Evolutionary conservation across 2,113 vertebrate species (phyloP).

Genomic region (Haliaeetus leucogaster): DNA sequence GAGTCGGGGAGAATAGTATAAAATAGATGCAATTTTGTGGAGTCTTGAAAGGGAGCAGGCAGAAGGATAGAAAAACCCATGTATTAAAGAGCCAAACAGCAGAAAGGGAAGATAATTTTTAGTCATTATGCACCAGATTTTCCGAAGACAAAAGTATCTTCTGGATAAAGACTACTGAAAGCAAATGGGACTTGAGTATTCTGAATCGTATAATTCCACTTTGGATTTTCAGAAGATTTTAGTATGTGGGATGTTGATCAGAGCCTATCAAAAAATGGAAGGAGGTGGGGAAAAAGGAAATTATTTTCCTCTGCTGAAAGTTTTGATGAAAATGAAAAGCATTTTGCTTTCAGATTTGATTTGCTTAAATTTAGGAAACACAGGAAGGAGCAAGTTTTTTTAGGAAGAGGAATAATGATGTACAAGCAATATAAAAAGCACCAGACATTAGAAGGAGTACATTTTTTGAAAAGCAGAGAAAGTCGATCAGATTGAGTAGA

Average conservation of each 20-base stretch:
- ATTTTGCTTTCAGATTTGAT: not conserved
- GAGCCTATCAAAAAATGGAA: not conserved
- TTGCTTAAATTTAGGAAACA: not conserved
- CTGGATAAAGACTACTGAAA: not conserved
- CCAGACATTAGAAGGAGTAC: not conserved
- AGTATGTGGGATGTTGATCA: not conserved
- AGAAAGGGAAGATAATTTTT: not conserved
- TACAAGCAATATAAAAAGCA: not conserved
- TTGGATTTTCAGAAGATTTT: not conserved
- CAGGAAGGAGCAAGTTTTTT: not conserved
- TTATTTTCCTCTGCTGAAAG: not conserved
- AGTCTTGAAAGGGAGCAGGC: not conserved
- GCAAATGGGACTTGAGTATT: not conserved
- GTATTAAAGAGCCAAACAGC: not conserved
- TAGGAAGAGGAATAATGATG: not conserved
- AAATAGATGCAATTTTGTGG: not conserved
- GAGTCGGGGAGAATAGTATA: not conserved
- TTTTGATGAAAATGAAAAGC: not conserved
- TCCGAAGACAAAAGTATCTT: not conserved
- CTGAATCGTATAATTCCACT: not conserved
- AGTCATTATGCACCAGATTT: not conserved
- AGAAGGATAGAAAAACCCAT: not conserved
- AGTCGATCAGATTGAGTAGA: fast-evolving
- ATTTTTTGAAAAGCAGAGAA: not conserved
- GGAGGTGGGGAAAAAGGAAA: not conserved